phyloP scores from a whole-genome alignment of 2,888 invertebrate species.

The Elysia crispata region DNA sequence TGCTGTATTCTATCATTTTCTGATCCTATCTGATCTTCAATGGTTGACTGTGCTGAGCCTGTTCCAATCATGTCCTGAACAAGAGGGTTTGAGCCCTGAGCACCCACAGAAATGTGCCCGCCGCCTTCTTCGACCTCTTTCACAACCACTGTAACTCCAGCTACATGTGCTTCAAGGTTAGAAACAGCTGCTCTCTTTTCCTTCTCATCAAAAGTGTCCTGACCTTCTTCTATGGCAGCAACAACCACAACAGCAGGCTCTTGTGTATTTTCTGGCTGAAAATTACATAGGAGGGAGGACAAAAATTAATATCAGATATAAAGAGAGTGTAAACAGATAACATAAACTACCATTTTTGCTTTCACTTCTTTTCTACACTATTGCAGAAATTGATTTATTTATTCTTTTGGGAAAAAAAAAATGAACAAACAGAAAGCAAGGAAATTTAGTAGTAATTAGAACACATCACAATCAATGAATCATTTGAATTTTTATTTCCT shows the following conservation, averaged over 20 bases:
- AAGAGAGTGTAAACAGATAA: no score
- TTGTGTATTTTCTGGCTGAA: constrained; percentile 27
- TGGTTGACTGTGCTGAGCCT: background rate
- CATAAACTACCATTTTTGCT: no score
- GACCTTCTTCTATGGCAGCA: constrained; percentile 25
- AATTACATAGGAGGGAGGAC: background rate
- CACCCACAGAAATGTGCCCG: constrained; percentile 13
- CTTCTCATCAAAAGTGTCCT: background rate
- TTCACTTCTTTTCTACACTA: no score
- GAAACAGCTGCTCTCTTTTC: constrained; percentile 11
- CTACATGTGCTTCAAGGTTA: constrained; percentile 16
- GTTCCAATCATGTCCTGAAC: constrained; percentile 31
- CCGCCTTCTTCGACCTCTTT: background rate
- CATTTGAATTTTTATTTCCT: no score
- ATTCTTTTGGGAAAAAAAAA: no score
- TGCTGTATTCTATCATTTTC: constrained; percentile 28
- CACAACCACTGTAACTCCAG: constrained; percentile 16
- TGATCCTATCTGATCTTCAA: constrained; percentile 36
- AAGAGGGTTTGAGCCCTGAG: constrained; percentile 16
- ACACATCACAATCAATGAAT: no score
- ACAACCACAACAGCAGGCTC: constrained; percentile 32
- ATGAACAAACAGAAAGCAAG: no score
- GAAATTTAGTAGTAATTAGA: no score
- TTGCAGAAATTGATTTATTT: no score
- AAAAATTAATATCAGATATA: background rate